Base-by-base conservation (phyloP, 2,797 vertebrate genomes). In the Lophius americanus region DNA sequence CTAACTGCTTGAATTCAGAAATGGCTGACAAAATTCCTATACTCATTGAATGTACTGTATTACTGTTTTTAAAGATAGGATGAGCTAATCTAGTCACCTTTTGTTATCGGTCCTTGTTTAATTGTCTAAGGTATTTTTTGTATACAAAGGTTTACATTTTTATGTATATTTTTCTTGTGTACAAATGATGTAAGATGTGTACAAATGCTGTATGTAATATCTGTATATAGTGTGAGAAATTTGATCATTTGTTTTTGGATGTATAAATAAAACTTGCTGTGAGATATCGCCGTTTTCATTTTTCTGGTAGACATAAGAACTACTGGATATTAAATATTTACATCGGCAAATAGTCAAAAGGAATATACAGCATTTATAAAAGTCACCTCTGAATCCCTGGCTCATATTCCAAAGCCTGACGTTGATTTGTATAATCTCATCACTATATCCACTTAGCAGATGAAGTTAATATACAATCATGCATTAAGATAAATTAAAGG, bases 141-240 rank as follows among this genome's bases (percentile, higher is more conserved):
- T 99, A 99, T 98, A 98, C 97, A 98, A 95, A 99, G 93, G 97
- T 99, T 99, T 99, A 99, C 98, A 99, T 99, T 99, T 99, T 98
- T 98, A 98, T 98, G 97, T 99, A 98, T 99, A 98, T 99, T 99
- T 98, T 99, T 99, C 96, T 98, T 96, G 96, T 99, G 97, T 99
- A 99, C 95, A 98, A 97, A 98, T 93, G 82, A 97, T 98, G 96
- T 99, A 98, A 99, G 97, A 98, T 96, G 96, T 99, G 97, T 99
- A 98, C 95, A 99, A 98, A 98, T 96, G 98, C 95, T 97, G 96
- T 98, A 97, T 97, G 96, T 98, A 98, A 97, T 98, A 99, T 98
- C 95, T 99, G 97, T 99, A 99, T 98, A 99, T 99, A 99, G 97
- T 96, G 98, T 99, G 97, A 98, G 94, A 96, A 96, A 96, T 97